A percentile compares a stretch with the other conserved stretches of the same genome.
These are phyloP conservation scores for Hoplostethus atlanticus DNA, from an alignment of 2,797 vertebrate species.

Conservation along the genomic window DNA sequence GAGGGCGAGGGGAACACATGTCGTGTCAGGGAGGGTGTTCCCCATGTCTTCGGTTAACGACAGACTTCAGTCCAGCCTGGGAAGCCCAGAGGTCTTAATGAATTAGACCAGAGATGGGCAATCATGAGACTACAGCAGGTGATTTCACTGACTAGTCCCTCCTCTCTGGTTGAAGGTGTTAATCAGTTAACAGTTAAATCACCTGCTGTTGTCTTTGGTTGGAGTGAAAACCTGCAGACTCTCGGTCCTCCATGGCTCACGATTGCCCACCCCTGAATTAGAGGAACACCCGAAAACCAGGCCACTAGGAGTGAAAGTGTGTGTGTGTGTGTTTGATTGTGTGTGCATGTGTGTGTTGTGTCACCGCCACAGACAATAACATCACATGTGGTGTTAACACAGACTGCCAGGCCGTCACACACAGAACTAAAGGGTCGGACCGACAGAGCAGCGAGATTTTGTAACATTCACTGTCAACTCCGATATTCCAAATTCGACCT, in stretches of 20 bases:
- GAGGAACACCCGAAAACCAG: background rate
- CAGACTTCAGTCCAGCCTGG: background rate
- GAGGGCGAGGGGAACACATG: background rate
- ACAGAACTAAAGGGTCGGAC: background rate
- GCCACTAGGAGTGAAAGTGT: background rate
- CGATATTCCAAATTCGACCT: background rate
- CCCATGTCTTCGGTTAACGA: background rate
- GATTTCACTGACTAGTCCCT: too few species aligned
- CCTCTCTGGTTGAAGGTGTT: too few species aligned
- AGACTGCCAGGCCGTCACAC: background rate
- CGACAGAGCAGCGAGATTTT: background rate
- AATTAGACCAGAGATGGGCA: background rate
- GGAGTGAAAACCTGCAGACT: too few species aligned
- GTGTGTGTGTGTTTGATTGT: background rate
- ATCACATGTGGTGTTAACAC: background rate
- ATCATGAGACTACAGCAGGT: too few species aligned
- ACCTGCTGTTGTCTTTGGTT: too few species aligned
- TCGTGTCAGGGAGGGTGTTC: background rate
- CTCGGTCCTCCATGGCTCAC: too few species aligned
- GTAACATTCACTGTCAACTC: background rate
- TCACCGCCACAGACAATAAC: conserved; percentile 1
- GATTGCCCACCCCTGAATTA: too few species aligned
- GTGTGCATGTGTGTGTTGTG: conserved; percentile 2
- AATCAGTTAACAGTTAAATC: too few species aligned
- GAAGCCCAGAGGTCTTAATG: background rate